Evolutionary conservation across 1,140 invertebrate genomes (phyloP), one percentile per base, ranked within the genome.

Genomic region (Physella acuta): DNA sequence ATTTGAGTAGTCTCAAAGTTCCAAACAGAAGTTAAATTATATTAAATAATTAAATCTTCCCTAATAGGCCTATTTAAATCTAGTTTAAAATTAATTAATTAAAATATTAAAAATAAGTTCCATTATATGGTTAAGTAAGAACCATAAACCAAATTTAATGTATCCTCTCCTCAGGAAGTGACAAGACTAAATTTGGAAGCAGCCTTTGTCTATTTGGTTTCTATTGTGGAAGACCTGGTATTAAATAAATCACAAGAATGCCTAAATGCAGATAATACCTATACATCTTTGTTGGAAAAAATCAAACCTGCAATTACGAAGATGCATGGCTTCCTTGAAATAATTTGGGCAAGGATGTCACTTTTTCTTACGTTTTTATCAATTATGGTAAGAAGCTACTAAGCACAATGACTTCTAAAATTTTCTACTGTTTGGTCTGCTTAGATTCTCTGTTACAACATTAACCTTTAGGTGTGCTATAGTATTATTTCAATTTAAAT

Each of bases 111-210:
- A n/a, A n/a, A n/a, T n/a, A n/a, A n/a, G n/a, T n/a, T n/a, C n/a
- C n/a, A n/a, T n/a, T n/a, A n/a, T n/a, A n/a, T n/a, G n/a, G n/a
- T n/a, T n/a, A n/a, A n/a, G n/a, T n/a, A n/a, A n/a, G n/a, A n/a
- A n/a, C n/a, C n/a, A n/a, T n/a, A n/a, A n/a, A n/a, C n/a, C n/a
- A n/a, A n/a, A n/a, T n/a, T n/a, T n/a, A 55, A 30, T 36, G 14
- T 71, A n/a, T 69, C 37, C 62, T 63, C 58, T 0, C 53, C 36
- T 11, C 65, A 85, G 84, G 94, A 95, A 82, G 86, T 95, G 52
- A 94, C 92, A 0, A 90, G 94, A 75, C 80, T 95, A 20, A 96
- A 96, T 78, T 93, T 94, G 34, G 93, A 95, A 84, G 93, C 93
- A 0, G 92, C 92, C 76, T 90, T 94, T 0, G 93, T 94, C 88